Conservation (phyloP, 2,113 vertebrate species). For the Trochalopteron elliotii region DNA sequence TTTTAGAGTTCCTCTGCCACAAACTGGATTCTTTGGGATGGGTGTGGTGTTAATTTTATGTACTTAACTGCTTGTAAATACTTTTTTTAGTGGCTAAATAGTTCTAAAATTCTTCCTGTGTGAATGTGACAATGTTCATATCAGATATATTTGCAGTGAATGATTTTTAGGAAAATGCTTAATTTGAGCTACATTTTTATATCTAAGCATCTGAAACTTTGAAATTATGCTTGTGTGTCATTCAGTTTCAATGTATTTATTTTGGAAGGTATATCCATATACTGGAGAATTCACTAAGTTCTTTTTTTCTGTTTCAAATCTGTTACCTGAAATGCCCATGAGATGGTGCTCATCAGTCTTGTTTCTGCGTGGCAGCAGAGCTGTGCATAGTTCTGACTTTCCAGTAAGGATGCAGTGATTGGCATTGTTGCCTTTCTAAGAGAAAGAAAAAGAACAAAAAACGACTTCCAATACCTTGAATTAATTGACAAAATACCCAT, state of each 20-base stretch:
- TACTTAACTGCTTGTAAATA: neutral
- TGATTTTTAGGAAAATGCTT: neutral
- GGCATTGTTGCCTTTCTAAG: neutral
- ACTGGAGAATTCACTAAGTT: neutral
- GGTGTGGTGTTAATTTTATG: neutral
- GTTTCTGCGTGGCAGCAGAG: neutral
- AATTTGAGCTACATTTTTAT: neutral
- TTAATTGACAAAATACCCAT: neutral
- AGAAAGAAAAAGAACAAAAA: neutral
- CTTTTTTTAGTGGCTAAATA: neutral
- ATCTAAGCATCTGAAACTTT: neutral
- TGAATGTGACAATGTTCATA: neutral
- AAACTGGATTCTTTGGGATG: neutral
- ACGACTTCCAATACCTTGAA: neutral
- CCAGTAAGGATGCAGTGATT: neutral
- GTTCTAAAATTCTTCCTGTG: neutral
- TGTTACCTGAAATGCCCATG: slow-evolving; percentile 51
- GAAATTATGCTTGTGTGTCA: neutral
- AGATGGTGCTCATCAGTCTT: slow-evolving; percentile 67
- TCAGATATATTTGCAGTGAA: neutral
- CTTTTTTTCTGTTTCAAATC: neutral
- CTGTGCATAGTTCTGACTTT: neutral
- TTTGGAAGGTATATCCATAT: neutral
- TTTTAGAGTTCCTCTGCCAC: neutral
- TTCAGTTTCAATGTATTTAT: neutral